Evolutionary conservation across 2,888 invertebrate genomes (phyloP), one percentile per base, ranked within the genome.

Genomic region (Sinelater perroti): DNA sequence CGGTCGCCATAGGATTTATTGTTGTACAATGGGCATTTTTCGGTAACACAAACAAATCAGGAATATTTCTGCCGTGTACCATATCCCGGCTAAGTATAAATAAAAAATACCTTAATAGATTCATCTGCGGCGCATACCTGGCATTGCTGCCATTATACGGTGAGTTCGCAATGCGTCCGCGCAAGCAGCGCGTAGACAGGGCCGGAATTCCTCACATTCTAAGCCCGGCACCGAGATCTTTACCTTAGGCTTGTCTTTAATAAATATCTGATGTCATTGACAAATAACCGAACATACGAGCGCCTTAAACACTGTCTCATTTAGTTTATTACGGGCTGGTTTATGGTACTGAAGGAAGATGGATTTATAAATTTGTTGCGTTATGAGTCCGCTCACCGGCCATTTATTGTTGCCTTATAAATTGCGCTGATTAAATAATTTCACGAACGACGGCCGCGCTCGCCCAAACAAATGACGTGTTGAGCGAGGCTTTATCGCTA

Each of bases 211-310:
- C 61, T 72, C 71, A 70, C 77, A 75, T 74, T 77, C 77, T 75
- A 73, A 73, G 65, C 65, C 62, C 63, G 62, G 59, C 70, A 68
- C 69, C 67, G 66, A 73, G 75, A 77, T 76, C 74, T 67, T 74
- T 75, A 77, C 75, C 75, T 76, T 66, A 60, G 52, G 63, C 65
- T 75, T 74, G 75, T 74, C 76, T 75, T 75, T 73, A 76, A 78
- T 78, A 77, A 77, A 78, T 77, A 76, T 71, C 70, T 68, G 68
- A 72, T 77, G 78, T 76, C 78, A 77, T 72, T 77, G 78, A 78
- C 77, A 77, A 78, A 78, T 78, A 77, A 74, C 76, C 69, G 67
- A 74, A 74, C 72, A 71, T 72, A 67, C 70, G 67, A 70, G 69
- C 72, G 72, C 69, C 69, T 71, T 67, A 64, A 67, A 70, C 67